Evolutionary conservation across 2,113 vertebrate genomes (phyloP), one percentile per base, ranked within the genome.

Genomic region (Agapornis roseicollis): DNA sequence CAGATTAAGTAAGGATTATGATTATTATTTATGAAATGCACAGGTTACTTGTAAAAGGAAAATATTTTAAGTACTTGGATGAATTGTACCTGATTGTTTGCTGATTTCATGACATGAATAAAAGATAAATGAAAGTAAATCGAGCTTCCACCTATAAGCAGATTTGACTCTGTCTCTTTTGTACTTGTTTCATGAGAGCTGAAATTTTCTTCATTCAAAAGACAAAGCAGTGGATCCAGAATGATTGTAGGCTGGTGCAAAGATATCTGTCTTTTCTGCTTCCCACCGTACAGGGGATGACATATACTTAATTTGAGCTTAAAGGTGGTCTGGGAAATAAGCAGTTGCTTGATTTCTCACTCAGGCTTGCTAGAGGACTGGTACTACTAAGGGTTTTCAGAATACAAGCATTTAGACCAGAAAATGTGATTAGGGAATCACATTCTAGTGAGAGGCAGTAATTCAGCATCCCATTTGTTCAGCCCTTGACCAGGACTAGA

Each of bases 41-140:
- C 86, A 81, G 92, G 22, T 82, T 74, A n/a, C 41, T 84, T 81
- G 39, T 58, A 28, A 89, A 86, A 89, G 49, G 42, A 91, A 91
- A 95, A 94, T 92, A 96, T 78, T 95, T 66, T 66, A 94, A 92
- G 94, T 85, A 87, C 58, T 89, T 65, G 73, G 65, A 91, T 81
- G 93, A 89, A 66, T 55, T 88, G n/a, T 46, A 22, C 70, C 23
- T 17, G 44, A 56, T 44, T 70, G 17, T 46, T 91, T 83, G 41
- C 58, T 84, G 69, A 80, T 88, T 90, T 97, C 41, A 53, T 2
- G 4, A 63, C 37, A 71, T 0, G 5, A 90, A 39, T 29, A 85
- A 85, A 89, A 79, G 72, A 84, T 18, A 93, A 85, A 61, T 39
- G 13, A 86, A 92, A 74, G 5, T 31, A 84, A 85, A 37, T 53